These are phyloP conservation scores for Phylloscopus trochilus DNA, from an alignment of 2,113 vertebrate species.

Conservation along the genomic window DNA sequence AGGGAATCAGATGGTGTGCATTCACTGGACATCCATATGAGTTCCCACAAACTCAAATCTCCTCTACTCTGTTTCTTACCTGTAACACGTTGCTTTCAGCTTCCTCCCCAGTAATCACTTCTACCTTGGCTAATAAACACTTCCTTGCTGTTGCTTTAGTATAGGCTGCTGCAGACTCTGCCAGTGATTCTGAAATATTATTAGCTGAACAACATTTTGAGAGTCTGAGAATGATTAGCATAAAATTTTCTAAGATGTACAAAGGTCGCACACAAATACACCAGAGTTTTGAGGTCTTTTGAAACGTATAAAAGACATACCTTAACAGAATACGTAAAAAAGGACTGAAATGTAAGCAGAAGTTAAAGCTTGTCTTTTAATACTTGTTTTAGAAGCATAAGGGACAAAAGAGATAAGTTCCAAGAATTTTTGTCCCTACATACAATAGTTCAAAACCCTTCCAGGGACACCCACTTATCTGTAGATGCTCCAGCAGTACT, in stretches of 20 bases:
- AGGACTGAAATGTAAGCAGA: neutral
- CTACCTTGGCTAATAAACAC: constrained; percentile 95
- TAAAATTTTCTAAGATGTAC: neutral
- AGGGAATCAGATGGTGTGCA: neutral
- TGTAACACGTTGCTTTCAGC: constrained; percentile 97
- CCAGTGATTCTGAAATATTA: constrained; percentile 90
- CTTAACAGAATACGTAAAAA: rapidly evolving
- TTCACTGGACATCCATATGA: neutral
- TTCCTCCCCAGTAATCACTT: constrained; percentile 97
- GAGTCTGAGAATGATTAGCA: neutral
- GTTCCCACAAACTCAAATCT: neutral
- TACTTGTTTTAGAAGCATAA: neutral
- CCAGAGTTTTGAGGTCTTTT: neutral
- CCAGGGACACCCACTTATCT: neutral
- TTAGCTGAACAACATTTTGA: constrained; percentile 70
- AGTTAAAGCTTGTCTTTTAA: neutral
- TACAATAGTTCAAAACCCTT: neutral
- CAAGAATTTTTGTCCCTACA: neutral
- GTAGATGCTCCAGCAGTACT: neutral
- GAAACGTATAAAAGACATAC: neutral
- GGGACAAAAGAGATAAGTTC: neutral
- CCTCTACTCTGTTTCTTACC: constrained; percentile 65
- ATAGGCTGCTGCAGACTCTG: constrained; percentile 95
- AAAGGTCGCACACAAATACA: neutral
- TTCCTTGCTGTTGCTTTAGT: constrained; percentile 97